Base-by-base conservation (phyloP, 2,797 vertebrate species). In the Poeciliopsis presidionis region DNA sequence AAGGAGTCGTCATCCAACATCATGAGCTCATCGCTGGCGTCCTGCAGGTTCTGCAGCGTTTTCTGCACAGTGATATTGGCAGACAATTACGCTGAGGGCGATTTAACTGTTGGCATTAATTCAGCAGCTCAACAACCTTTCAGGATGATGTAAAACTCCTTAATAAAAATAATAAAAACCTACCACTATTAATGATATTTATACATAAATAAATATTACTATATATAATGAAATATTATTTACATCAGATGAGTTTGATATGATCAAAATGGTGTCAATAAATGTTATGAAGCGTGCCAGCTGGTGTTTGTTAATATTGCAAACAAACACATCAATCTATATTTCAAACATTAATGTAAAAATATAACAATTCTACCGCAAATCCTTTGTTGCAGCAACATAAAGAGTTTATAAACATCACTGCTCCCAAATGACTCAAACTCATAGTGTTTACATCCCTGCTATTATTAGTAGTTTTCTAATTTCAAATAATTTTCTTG, bases 1-100 rank as follows among this genome's bases (percentile, higher is more conserved):
- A 97, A 73, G 0, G 96, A 77, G 78, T 98, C 97, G 14, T 98
- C 97, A 3, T 98, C 97, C 22, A 97, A 91, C 95, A 99, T 96
- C 96, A 99, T 96, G 65, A 99, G 89, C 91, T 99, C 98, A 45
- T 99, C 98, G 7, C 96, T 97, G n/a, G 97, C 98, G 33, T 99
- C 98, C 90, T 99, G 97, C 73, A 99, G 75, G 78, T 99, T 99
- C 87, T 99, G 98, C 47, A 99, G 95, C 0, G 97, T 96, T 85
- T 99, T 99, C 98, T 99, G 79, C 22, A 55, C 0, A 9, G 78
- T 71, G 33, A 90, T n/a, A 84, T 45, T 1, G n/a, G 12, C 25
- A 9, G 18, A 73, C 0, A 2, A 18, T 33, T 18, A 20, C 12
- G 30, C 22, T 55, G 5, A 46, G 9, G 22, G 16, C 39, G 20